Evolutionary conservation across 2,797 vertebrate genomes (phyloP).

Genomic region (Mormyrus hasselquistii): DNA sequence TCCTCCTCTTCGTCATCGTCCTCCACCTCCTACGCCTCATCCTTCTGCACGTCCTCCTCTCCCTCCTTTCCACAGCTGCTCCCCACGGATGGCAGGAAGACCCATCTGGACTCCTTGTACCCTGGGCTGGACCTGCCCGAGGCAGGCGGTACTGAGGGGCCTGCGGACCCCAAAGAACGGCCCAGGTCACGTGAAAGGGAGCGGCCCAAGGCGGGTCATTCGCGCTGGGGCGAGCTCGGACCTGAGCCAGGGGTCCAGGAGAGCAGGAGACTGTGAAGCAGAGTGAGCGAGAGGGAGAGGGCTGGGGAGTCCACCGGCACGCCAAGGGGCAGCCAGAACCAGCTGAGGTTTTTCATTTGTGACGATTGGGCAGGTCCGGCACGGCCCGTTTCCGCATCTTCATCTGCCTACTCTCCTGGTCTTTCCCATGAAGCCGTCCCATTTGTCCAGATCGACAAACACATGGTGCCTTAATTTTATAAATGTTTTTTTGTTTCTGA

Average conservation of each 20-base stretch:
- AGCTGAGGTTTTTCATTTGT: not conserved
- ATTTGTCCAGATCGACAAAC: conserved; percentile 22
- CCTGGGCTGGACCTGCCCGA: conserved; percentile 34
- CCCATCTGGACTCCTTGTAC: conserved; percentile 40
- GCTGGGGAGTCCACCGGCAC: not conserved
- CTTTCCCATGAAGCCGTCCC: not conserved
- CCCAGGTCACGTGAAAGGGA: conserved; percentile 18
- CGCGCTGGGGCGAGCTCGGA: conserved; percentile 61
- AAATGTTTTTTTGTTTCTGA: conserved; percentile 47
- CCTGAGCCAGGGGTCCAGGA: conserved; percentile 71
- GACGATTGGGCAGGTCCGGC: not conserved
- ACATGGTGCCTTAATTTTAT: conserved; percentile 63
- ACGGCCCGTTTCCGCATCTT: not conserved
- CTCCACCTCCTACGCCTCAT: conserved; percentile 26
- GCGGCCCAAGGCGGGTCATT: conserved; percentile 36
- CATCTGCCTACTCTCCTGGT: not conserved
- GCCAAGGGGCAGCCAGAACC: not conserved
- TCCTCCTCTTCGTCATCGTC: conserved; percentile 49
- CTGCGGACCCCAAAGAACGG: conserved; percentile 17
- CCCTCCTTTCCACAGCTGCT: conserved; percentile 56
- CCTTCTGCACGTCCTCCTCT: conserved; percentile 56
- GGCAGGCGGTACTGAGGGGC: not conserved
- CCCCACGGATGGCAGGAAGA: conserved; percentile 56
- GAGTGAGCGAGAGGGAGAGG: not conserved
- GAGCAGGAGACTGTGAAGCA: conserved; percentile 69